Evolutionary conservation across 2,888 invertebrate genomes (phyloP).

Genomic region (Entomobrya proxima): DNA sequence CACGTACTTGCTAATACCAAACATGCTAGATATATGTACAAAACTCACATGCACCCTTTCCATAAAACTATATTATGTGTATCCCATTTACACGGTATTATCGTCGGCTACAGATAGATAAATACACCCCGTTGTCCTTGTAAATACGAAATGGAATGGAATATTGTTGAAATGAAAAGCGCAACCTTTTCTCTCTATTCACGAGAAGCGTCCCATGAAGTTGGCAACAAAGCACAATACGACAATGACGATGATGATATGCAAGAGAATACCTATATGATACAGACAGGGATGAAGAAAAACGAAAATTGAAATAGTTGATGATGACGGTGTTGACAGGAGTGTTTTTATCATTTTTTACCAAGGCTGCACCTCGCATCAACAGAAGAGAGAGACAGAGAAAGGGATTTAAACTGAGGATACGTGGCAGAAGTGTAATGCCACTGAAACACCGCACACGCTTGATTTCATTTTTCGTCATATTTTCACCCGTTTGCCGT

Average conservation of each 20-base stretch:
- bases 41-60: neutral
- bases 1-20: conserved; percentile 7
- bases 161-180: neutral
- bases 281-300: neutral
- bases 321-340: conserved; percentile 61
- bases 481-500: neutral
- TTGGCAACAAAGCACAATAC: neutral
- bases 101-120: too few relatives aligned
- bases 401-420: neutral
- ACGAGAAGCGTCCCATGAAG: neutral
- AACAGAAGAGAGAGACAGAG: neutral
- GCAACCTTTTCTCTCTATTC: neutral
- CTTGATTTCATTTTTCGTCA: conserved; percentile 26
- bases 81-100: too few relatives aligned
- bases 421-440: neutral
- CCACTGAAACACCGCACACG: conserved; percentile 18
- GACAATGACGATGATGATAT: neutral
- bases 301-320: conserved; percentile 54
- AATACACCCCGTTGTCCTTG: too few relatives aligned
- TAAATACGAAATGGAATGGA: neutral
- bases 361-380: neutral
- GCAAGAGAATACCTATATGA: neutral
- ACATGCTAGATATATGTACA: neutral
- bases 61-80: neutral
- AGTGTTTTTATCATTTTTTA: conserved; percentile 53